These are phyloP conservation scores for Okamejei kenojei DNA, from an alignment of 2,797 vertebrate genomes.

Conservation along the genomic window DNA sequence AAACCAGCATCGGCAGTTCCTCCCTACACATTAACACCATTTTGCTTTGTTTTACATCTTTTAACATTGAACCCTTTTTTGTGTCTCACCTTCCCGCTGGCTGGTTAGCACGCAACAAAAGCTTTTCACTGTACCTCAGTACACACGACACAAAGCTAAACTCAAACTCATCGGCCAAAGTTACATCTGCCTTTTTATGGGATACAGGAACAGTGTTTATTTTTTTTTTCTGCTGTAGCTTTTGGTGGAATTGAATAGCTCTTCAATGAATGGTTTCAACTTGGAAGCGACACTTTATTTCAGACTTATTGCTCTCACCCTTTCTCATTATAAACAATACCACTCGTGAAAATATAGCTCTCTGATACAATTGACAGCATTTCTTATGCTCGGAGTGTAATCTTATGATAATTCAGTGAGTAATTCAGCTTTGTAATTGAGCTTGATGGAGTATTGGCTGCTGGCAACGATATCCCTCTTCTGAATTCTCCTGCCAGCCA, in stretches of 20 bases:
- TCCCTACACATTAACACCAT: too few relatives aligned
- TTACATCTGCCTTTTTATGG: too few relatives aligned
- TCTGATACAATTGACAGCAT: constrained; percentile 3
- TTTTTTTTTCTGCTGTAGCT: neutral
- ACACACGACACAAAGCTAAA: too few relatives aligned
- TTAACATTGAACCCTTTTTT: too few relatives aligned
- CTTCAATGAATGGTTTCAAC: neutral
- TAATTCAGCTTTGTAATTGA: neutral
- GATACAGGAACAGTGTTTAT: too few relatives aligned
- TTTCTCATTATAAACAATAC: neutral
- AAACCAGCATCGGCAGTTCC: too few relatives aligned
- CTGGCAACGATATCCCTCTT: constrained; percentile 9
- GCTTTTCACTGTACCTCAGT: too few relatives aligned
- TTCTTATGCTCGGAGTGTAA: neutral
- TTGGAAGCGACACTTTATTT: neutral
- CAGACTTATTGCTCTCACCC: neutral
- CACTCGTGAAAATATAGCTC: neutral
- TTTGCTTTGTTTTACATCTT: too few relatives aligned
- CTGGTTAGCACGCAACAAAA: too few relatives aligned
- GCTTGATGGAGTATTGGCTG: constrained; percentile 14
- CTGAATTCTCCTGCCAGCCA: constrained; percentile 11
- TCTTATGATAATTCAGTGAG: neutral
- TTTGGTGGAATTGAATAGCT: neutral
- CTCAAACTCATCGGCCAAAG: too few relatives aligned
- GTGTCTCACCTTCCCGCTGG: too few relatives aligned